Percentiles rank a stretch among this genome's conserved stretches.
These are phyloP conservation scores for Machaerirhynchus nigripectus DNA, from an alignment of 2,113 vertebrate genomes.

Conservation along the genomic window DNA sequence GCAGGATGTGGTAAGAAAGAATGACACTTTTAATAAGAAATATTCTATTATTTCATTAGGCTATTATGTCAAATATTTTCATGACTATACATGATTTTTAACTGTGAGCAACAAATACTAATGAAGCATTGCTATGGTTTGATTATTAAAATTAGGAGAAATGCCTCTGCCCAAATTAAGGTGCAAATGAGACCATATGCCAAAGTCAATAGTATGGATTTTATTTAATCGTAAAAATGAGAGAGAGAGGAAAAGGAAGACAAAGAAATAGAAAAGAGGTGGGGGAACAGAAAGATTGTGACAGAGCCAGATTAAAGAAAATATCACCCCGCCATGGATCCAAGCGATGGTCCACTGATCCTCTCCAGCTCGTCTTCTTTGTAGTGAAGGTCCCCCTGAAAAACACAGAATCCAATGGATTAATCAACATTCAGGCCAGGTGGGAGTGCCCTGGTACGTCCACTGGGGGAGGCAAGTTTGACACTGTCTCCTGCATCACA, in stretches of 20 bases:
- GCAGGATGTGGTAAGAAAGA: not conserved
- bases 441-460: not conserved
- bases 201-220: not conserved
- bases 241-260: not conserved
- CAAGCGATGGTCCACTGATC: accelerated
- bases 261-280: not conserved
- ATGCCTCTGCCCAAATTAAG: not conserved
- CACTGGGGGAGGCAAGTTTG: no score
- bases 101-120: not conserved
- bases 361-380: not conserved
- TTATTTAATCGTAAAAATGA: not conserved
- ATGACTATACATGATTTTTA: not conserved
- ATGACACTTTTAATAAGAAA: not conserved
- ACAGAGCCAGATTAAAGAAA: not conserved
- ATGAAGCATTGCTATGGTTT: accelerated
- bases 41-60: not conserved
- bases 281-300: not conserved
- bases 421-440: accelerated
- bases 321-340: not conserved
- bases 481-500: not conserved
- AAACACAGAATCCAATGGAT: not conserved
- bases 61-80: not conserved
- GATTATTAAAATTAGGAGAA: not conserved
- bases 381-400: not conserved
- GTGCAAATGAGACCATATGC: not conserved